Evolutionary conservation across 2,113 vertebrate genomes (phyloP).

Genomic region (Cranoglanis bouderius): DNA sequence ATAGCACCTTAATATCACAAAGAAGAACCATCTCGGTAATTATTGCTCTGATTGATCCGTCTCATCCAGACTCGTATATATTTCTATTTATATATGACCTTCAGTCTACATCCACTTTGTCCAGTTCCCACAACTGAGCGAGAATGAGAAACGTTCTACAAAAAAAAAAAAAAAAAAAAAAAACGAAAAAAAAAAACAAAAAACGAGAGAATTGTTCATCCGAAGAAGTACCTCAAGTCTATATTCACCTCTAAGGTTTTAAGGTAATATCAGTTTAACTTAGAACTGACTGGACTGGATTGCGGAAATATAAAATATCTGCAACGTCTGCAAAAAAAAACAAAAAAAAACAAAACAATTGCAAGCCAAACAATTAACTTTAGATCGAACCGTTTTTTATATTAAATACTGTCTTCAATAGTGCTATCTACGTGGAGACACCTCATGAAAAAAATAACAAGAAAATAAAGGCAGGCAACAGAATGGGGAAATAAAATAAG

Average conservation of each 20-base stretch:
- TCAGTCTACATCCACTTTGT: background rate
- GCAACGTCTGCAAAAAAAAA: constrained; percentile 12
- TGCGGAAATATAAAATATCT: background rate
- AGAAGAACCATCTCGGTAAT: constrained; percentile 67
- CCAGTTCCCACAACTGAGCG: constrained; percentile 32
- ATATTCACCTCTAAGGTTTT: constrained; percentile 62
- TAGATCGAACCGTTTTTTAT: constrained; percentile 47
- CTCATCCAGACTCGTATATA: constrained; percentile 50
- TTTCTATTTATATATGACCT: background rate
- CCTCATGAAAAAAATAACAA: constrained; percentile 47
- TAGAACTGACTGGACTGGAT: background rate
- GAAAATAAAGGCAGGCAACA: constrained; percentile 39
- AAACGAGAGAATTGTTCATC: constrained; percentile 23
- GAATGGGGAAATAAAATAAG: constrained; percentile 59
- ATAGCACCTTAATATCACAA: constrained; percentile 71
- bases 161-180: constrained; percentile 18
- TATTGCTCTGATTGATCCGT: constrained; percentile 77
- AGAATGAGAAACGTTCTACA: constrained; percentile 1
- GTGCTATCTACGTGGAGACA: constrained; percentile 52
- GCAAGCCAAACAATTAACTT: constrained; percentile 55
- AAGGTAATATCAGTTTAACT: constrained; percentile 69
- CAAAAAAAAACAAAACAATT: background rate
- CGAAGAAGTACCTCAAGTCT: constrained; percentile 61
- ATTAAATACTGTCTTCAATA: constrained; percentile 62
- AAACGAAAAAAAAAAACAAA: constrained; percentile 21